Base-by-base conservation (phyloP, 2,888 invertebrate species). In the Oscheius sp. region DNA sequence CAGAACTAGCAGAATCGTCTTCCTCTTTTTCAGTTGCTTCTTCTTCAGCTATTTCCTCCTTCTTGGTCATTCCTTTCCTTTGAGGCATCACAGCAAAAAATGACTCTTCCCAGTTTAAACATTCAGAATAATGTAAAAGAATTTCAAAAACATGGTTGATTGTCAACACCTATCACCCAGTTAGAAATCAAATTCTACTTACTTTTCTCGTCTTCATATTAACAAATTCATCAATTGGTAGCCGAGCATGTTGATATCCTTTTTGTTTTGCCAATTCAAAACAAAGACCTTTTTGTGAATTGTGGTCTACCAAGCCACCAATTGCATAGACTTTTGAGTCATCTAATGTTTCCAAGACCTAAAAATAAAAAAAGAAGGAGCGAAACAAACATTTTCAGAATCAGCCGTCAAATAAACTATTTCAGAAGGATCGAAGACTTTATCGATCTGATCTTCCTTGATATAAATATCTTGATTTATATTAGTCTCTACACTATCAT, bases 261-360 rank as follows among this genome's bases (percentile, higher is more conserved):
- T 92, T 91, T 82, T 92, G 91, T 42, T 90, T 86, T 2, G 98
- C 97, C 81, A 93, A 90, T 78, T 91, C 91, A 87, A 92, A 91
- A 86, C 96, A 96, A 5, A 85, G 66, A 8, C 75, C 78, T 65
- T 96, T 97, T 80, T 95, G 92, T 80, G 92, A 91, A 89, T 98
- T 98, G 87, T 98, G 97, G 89, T 98, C 98, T 0, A 98, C 95
- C 50, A 98, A 89, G 29, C 96, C 98, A 45, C 98, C 98, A 87
- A 98, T 96, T 58, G 98, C 91, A 86, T 97, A 98, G 52, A 92
- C 91, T 86, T 92, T 92, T 73, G 91, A 90, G 25, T 92, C 90
- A 80, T 93, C 92, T 82, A 95, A 89, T 6, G 75, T 68, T 12
- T 58, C 69, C 4, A 85, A 64, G 8, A 79, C 78, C 75, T 75